Percentiles rank a stretch among this genome's conserved stretches.
phyloP scores from a whole-genome alignment of 2,797 vertebrate genomes.

The Pristis pectinata region DNA sequence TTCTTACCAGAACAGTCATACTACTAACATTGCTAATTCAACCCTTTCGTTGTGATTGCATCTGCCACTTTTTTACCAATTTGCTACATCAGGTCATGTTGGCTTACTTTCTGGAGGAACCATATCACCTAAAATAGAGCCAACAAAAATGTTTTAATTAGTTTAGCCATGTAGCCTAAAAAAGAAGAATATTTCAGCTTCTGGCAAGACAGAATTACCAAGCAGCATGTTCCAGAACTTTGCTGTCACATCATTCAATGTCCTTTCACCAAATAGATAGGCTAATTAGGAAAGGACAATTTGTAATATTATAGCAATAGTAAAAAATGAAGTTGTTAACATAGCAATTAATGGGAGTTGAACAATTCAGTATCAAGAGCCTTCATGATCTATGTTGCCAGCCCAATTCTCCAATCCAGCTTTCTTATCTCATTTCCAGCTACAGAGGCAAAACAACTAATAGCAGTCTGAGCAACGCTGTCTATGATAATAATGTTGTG shows the following conservation, averaged over 20 bases:
- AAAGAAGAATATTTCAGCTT: neutral
- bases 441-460: neutral
- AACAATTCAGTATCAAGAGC: neutral
- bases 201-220: neutral
- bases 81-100: too few relatives aligned
- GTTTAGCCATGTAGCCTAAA: neutral
- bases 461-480: neutral
- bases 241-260: neutral
- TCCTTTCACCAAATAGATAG: neutral
- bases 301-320: neutral
- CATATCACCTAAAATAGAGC: neutral
- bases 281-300: neutral
- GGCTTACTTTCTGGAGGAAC: neutral
- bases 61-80: too few relatives aligned
- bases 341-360: neutral
- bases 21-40: too few relatives aligned
- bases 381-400: neutral
- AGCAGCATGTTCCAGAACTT: neutral
- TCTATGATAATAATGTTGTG: neutral
- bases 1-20: too few relatives aligned
- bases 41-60: too few relatives aligned
- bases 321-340: neutral
- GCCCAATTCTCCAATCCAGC: neutral
- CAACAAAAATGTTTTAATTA: neutral
- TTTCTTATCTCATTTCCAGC: neutral